Percentiles rank a stretch among this genome's conserved stretches.
These are phyloP conservation scores for Blennius ocellaris DNA, from an alignment of 2,113 vertebrate species.

Conservation along the genomic window DNA sequence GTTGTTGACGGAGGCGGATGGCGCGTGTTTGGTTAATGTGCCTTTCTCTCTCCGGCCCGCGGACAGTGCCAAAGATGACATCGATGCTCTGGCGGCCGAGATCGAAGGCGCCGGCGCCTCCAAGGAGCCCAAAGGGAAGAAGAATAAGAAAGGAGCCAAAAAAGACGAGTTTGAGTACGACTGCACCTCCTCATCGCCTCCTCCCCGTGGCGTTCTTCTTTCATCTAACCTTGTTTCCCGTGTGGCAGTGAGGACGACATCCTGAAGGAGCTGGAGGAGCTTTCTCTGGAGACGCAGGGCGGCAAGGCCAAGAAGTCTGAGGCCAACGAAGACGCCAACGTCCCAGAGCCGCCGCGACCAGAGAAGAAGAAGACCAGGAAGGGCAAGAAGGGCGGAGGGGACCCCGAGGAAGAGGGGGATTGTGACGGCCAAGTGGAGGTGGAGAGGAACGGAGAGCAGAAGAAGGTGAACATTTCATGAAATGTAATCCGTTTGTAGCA, in stretches of 20 bases:
- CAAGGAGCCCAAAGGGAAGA: slow-evolving; percentile 91
- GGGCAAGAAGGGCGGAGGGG: slow-evolving; percentile 82
- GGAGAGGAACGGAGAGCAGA: slow-evolving; percentile 54
- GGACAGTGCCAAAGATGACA: slow-evolving; percentile 91
- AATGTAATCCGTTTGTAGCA: too few species aligned
- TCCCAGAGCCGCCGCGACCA: slow-evolving; percentile 82
- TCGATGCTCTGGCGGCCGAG: slow-evolving; percentile 96
- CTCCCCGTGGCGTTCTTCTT: too few species aligned
- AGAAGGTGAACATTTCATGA: not conserved
- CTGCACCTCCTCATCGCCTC: not conserved
- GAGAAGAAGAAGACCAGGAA: slow-evolving; percentile 96
- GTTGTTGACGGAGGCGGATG: slow-evolving; percentile 7
- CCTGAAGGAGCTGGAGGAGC: slow-evolving; percentile 94
- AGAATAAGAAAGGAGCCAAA: slow-evolving; percentile 93
- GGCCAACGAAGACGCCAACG: slow-evolving; percentile 73
- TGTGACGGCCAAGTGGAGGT: slow-evolving; percentile 3
- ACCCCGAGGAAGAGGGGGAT: slow-evolving; percentile 81
- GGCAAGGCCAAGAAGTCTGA: slow-evolving; percentile 87
- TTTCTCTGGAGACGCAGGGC: slow-evolving; percentile 90
- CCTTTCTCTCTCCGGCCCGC: not conserved
- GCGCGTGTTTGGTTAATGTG: not conserved
- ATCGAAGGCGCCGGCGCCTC: slow-evolving; percentile 96
- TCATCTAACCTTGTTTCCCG: too few species aligned
- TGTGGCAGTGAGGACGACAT: slow-evolving; percentile 95
- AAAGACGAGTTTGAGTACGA: slow-evolving; percentile 94